These are phyloP conservation scores for Pleuronectes platessa DNA, from an alignment of 2,113 vertebrate species.

Conservation along the genomic window DNA sequence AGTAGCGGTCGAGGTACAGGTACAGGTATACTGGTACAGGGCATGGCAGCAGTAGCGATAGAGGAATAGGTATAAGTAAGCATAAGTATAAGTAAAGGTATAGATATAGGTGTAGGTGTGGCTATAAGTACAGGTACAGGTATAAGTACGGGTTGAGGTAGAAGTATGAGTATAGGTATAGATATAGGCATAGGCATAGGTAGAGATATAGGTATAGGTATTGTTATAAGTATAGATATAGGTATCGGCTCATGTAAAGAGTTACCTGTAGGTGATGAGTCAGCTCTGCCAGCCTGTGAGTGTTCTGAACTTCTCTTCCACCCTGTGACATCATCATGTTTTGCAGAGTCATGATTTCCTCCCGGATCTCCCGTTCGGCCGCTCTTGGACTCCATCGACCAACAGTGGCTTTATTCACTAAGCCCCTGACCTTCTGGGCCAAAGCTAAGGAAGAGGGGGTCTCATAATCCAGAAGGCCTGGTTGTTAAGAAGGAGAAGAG, in stretches of 20 bases:
- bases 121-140: no score
- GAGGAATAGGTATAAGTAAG: no score
- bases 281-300: slow-evolving; percentile 74
- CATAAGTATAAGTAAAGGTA: no score
- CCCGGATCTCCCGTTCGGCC: slow-evolving; percentile 53
- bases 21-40: no score
- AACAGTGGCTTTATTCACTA: slow-evolving; percentile 70
- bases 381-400: slow-evolving; percentile 76
- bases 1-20: no score
- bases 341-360: slow-evolving; percentile 72
- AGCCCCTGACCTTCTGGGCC: slow-evolving; percentile 61
- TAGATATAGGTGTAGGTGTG: no score
- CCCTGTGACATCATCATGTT: slow-evolving; percentile 67
- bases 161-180: no score
- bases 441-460: slow-evolving; percentile 62
- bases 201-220: no score
- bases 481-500: neutral
- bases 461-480: slow-evolving; percentile 64
- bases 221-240: no score
- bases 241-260: neutral
- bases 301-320: slow-evolving; percentile 39
- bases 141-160: no score
- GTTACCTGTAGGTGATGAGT: slow-evolving; percentile 84
- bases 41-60: no score
- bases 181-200: no score